Evolutionary conservation across 2,113 vertebrate genomes (phyloP).

Genomic region (Nansenia antarctica): DNA sequence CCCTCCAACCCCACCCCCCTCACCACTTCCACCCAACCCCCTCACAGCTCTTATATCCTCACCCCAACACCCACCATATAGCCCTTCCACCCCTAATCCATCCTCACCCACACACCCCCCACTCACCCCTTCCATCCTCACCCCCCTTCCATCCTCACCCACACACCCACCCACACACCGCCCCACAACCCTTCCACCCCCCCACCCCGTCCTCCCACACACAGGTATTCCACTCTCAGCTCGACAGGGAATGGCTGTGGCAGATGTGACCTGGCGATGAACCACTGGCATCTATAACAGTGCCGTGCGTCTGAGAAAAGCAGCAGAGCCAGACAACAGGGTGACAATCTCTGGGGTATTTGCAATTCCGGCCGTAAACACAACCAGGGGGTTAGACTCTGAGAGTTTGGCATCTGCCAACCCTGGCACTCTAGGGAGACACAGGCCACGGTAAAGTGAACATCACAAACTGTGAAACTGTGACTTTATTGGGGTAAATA

Average conservation of each 20-base stretch:
- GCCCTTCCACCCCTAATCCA: not conserved
- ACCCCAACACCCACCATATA: not conserved
- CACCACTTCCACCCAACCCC: too few species aligned
- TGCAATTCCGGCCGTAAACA: not conserved
- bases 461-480: not conserved
- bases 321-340: not conserved
- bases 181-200: not conserved
- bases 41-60: too few species aligned
- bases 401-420: not conserved
- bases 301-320: not conserved
- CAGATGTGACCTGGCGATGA: not conserved
- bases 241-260: not conserved
- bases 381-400: not conserved
- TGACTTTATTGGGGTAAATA: not conserved
- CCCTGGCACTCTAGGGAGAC: not conserved
- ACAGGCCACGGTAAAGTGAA: not conserved
- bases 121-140: not conserved
- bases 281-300: not conserved
- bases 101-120: not conserved
- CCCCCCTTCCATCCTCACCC: not conserved
- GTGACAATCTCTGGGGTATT: not conserved
- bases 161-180: constrained; percentile 21
- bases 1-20: too few species aligned
- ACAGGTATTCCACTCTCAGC: not conserved
- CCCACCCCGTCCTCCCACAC: not conserved